Evolutionary conservation across 1,140 invertebrate species (phyloP), one percentile per base, ranked within the genome.

Genomic region (Yoshiicerus persimilis): DNA sequence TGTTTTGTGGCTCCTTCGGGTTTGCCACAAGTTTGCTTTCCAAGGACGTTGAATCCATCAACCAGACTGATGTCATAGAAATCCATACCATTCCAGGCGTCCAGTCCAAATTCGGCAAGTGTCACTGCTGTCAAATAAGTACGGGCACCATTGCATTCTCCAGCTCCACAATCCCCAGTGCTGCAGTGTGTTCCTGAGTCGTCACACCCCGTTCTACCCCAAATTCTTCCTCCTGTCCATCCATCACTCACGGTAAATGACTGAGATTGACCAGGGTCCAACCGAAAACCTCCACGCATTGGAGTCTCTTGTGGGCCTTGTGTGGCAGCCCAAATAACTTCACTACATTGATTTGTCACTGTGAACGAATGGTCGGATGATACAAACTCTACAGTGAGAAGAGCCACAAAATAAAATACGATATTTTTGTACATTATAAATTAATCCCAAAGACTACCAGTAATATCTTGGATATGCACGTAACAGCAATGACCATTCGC

Each of bases 91-190:
- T 62, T 89, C 11, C 20, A 86, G 27, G 89, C 86, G 23, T 91
- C 90, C 38, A 92, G 88, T 0, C 91, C 91, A 16, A 92, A 90
- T 87, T 92, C 92, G 2, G 91, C 92, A 3, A 92, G 86, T 20
- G 92, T 91, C 11, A 90, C 92, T 30, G 92, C 91, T 0, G 91
- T 89, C 5, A 88, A 77, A 20, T 91, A 90, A n/a, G 90, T 90
- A 16, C 89, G 70, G 3, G 90, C 88, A 41, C 91, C 90, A 62
- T 88, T 89, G 10, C 90, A 86, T n/a, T 89, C 20, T 4, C 80
- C 66, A 11, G 89, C 83, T 16, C 91, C 91, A 87, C 91, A 92
- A 87, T 92, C 91, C 27, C 92, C 92, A 23, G 92, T 92, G 25
- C 88, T 87, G 87, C 92, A 92, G 83, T 88, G 86, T 11, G 32